phyloP scores from a whole-genome alignment of 2,888 invertebrate species.

The Torymus auratus region DNA sequence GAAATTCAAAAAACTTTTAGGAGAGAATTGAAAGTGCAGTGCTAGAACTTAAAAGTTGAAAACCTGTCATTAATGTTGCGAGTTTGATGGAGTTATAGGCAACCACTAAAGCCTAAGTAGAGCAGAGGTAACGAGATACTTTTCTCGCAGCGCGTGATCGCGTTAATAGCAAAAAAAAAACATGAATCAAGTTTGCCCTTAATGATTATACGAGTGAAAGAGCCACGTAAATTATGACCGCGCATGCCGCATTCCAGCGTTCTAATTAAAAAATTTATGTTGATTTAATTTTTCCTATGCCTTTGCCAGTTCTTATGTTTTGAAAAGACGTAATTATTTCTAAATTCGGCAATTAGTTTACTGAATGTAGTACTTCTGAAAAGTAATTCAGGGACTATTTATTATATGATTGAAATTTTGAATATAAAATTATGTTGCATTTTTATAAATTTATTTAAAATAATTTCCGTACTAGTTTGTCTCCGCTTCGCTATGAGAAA shows the following conservation, averaged over 20 bases:
- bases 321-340: too few species aligned
- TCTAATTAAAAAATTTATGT: background rate
- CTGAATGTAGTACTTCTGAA: too few species aligned
- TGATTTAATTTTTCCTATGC: background rate
- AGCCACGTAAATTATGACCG: background rate
- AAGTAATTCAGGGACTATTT: too few species aligned
- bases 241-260: background rate
- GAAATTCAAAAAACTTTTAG: background rate
- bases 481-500: too few species aligned
- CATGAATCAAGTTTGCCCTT: background rate
- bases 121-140: conserved; percentile 26
- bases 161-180: conserved; percentile 20
- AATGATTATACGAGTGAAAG: conserved; percentile 7
- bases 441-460: too few species aligned
- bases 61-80: conserved; percentile 1
- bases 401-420: too few species aligned
- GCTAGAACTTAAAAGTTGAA: background rate
- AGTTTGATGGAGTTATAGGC: background rate
- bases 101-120: conserved; percentile 4
- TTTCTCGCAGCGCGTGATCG: background rate
- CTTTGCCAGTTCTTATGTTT: too few species aligned
- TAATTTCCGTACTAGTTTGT: too few species aligned
- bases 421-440: too few species aligned
- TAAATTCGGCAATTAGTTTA: too few species aligned
- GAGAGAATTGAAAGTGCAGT: background rate